These are phyloP conservation scores for Pristiophorus japonicus DNA, from an alignment of 2,113 vertebrate genomes.

Conservation along the genomic window DNA sequence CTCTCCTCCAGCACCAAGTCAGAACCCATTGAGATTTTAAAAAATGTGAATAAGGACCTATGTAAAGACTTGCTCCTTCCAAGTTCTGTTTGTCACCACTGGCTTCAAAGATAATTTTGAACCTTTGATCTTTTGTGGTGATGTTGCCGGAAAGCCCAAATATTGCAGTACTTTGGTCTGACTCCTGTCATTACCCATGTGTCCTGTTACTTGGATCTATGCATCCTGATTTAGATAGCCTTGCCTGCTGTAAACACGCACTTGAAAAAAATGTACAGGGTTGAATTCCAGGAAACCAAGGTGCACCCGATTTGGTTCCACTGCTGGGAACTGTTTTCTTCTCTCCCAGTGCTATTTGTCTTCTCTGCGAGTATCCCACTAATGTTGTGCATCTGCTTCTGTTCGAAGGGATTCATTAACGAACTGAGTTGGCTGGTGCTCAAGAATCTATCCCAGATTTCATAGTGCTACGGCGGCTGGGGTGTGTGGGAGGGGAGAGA, in stretches of 20 bases:
- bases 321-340: neutral
- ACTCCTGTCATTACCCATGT: neutral
- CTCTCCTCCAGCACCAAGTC: neutral
- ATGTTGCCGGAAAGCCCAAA: neutral
- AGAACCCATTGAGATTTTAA: neutral
- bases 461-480: neutral
- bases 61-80: neutral
- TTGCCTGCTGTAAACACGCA: neutral
- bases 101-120: constrained; percentile 13
- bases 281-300: neutral
- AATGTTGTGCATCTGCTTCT: neutral
- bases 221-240: neutral
- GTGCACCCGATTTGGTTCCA: neutral
- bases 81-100: neutral
- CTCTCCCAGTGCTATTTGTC: neutral
- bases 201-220: neutral
- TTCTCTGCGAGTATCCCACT: neutral
- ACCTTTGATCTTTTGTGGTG: constrained; percentile 29
- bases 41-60: neutral
- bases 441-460: neutral
- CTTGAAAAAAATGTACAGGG: too few relatives aligned
- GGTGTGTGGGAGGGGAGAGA: neutral
- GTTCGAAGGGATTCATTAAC: neutral
- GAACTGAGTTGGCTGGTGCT: neutral
- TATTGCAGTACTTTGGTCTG: too few relatives aligned